Percentiles rank a stretch among this genome's conserved stretches.
These are phyloP conservation scores for Cantharis flavilabris DNA, from an alignment of 2,888 invertebrate genomes.

Conservation along the genomic window DNA sequence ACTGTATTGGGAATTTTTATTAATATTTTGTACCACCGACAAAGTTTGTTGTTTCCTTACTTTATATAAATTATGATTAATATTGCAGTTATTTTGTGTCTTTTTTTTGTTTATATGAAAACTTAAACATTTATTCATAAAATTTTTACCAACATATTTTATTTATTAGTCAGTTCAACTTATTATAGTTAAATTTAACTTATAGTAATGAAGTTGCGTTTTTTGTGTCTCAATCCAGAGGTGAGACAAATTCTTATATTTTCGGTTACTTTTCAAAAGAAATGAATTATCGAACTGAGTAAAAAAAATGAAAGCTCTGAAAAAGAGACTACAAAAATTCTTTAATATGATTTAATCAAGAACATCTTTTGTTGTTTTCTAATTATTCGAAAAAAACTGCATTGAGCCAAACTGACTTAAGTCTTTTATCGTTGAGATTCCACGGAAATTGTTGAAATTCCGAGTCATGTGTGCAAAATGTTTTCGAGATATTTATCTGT, in stretches of 20 bases:
- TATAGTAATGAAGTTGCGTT: neutral
- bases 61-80: neutral
- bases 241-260: neutral
- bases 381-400: no score
- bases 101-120: neutral
- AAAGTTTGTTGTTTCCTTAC: neutral
- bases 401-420: no score
- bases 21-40: neutral
- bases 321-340: no score
- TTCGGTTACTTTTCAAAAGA: neutral
- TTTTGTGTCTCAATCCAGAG: neutral
- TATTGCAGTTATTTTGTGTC: neutral
- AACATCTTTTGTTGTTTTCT: no score
- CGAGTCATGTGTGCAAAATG: no score
- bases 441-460: no score
- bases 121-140: neutral
- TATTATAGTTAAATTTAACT: neutral
- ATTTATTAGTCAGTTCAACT: neutral
- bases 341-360: no score
- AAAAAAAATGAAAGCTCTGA: no score
- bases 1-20: neutral
- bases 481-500: no score
- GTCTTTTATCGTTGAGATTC: no score
- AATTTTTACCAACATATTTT: neutral
- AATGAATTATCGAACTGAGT: neutral